A percentile compares a stretch with the other conserved stretches of the same genome.
Evolutionary conservation across 2,888 invertebrate genomes (phyloP).

Genomic region (Perizoma flavofasciatum): DNA sequence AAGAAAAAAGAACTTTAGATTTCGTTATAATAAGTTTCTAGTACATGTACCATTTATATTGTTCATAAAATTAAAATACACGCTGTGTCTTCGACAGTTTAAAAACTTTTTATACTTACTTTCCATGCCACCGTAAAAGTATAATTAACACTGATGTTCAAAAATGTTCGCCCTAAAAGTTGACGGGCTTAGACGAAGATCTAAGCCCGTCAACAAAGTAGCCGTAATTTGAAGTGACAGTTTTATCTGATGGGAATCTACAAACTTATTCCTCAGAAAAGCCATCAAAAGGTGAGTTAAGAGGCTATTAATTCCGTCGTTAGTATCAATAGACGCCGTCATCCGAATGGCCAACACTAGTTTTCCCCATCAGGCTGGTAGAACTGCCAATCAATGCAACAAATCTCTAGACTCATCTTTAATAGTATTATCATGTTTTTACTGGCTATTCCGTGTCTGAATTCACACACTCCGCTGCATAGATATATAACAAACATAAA

Average conservation of each 20-base stretch:
- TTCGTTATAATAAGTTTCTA: no score
- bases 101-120: slow-evolving; percentile 15
- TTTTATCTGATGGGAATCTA: slow-evolving; percentile 58
- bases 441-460: no score
- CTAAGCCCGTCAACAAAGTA: no score
- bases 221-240: slow-evolving; percentile 74
- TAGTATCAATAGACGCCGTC: slow-evolving; percentile 17
- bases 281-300: slow-evolving; percentile 46
- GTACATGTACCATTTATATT: no score
- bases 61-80: slow-evolving; percentile 1
- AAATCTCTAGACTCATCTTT: no score
- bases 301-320: slow-evolving; percentile 49
- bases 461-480: no score
- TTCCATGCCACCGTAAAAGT: slow-evolving; percentile 7
- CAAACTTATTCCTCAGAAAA: slow-evolving; percentile 35
- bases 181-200: slow-evolving; percentile 57
- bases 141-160: slow-evolving; percentile 23
- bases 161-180: slow-evolving; percentile 42
- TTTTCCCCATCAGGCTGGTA: no score
- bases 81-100: slow-evolving; percentile 8
- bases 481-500: no score
- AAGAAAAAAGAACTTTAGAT: no score
- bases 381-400: no score
- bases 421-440: no score
- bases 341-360: no score